Evolutionary conservation across 2,113 vertebrate genomes (phyloP).

Genomic region (Neolamprologus kungweensis): DNA sequence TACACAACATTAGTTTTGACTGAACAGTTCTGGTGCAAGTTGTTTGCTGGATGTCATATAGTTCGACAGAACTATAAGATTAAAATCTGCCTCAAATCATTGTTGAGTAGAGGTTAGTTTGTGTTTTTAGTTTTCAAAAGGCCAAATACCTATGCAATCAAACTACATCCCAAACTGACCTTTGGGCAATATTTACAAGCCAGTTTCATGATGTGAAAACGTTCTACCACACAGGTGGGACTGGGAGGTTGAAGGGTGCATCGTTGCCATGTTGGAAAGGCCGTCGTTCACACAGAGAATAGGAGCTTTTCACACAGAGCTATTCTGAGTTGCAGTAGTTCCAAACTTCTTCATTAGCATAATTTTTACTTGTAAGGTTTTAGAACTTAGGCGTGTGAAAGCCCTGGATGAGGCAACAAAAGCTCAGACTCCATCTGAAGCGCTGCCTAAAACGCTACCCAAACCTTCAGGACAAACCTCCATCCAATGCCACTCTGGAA

Average conservation of each 20-base stretch:
- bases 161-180: background rate
- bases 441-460: background rate
- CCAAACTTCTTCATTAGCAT: background rate
- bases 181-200: background rate
- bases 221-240: conserved; percentile 4
- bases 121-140: background rate
- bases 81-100: background rate
- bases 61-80: background rate
- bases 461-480: background rate
- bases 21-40: background rate
- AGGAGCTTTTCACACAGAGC: background rate
- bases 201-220: background rate
- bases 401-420: background rate
- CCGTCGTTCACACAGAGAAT: background rate
- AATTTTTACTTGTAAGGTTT: background rate
- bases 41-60: background rate
- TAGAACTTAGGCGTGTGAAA: background rate
- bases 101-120: background rate
- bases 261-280: background rate
- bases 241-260: background rate
- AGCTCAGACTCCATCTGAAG: background rate
- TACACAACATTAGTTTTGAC: background rate
- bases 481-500: background rate
- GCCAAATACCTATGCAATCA: background rate
- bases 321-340: background rate